These are phyloP conservation scores for Meganola albula DNA, from an alignment of 2,888 invertebrate genomes.

Conservation along the genomic window DNA sequence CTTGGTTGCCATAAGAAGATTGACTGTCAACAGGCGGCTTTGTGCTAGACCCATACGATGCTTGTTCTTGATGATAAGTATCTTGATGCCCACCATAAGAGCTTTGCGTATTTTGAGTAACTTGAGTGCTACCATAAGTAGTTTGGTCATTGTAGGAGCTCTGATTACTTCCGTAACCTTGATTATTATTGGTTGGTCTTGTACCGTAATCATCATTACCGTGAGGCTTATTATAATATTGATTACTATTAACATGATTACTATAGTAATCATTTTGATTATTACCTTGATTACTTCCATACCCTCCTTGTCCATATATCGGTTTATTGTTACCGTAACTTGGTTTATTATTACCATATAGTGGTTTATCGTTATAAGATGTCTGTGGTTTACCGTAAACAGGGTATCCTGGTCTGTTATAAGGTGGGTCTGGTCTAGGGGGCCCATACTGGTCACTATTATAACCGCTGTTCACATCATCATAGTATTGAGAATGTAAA, in stretches of 20 bases:
- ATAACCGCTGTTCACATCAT: conserved; percentile 21
- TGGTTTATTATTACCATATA: conserved; percentile 7
- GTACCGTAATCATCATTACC: conserved; percentile 10
- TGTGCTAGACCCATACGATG: conserved; percentile 9
- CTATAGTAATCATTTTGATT: conserved; percentile 9
- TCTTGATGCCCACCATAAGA: conserved; percentile 1
- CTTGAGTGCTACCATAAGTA: conserved; percentile 8
- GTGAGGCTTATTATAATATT: conserved; percentile 9
- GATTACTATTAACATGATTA: conserved; percentile 10
- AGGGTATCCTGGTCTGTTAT: conserved; percentile 16
- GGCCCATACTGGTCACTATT: conserved; percentile 1
- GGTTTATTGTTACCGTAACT: conserved; percentile 3
- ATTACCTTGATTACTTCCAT: conserved; percentile 11
- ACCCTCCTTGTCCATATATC: conserved; percentile 7
- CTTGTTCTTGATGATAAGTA: conserved; percentile 9
- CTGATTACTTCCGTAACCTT: neutral
- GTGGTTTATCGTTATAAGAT: conserved; percentile 14
- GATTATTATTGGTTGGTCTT: conserved; percentile 13
- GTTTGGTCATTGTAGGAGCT: conserved; percentile 8
- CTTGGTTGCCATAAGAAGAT: neutral
- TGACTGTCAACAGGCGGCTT: conserved; percentile 10
- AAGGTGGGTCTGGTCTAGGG: conserved; percentile 14
- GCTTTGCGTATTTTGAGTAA: conserved; percentile 9
- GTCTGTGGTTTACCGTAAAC: conserved; percentile 10
- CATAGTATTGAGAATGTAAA: conserved; percentile 33